Evolutionary conservation across 2,113 vertebrate species (phyloP), one percentile per base, ranked within the genome.

Genomic region (Ammodytes dubius): DNA sequence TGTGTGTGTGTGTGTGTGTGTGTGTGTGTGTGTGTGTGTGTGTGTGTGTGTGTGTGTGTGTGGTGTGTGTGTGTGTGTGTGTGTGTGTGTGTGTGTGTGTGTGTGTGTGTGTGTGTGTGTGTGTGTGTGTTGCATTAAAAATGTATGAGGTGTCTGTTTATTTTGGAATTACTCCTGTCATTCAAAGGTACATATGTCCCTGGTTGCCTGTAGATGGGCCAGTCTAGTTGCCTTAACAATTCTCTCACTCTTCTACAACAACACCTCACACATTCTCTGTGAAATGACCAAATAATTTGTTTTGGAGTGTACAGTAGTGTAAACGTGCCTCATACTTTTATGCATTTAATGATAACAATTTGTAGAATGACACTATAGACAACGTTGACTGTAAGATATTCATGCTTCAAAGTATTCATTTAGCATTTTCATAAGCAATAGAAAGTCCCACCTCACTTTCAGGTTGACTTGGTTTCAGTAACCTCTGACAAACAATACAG

Each of bases 131-230:
- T 87, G 70, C 49, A 79, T 87, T 73, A 91, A 88, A 82, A 40
- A 91, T 94, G 70, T 67, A 92, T 89, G 71, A 87, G 68, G 82
- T 70, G 64, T 79, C 73, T 90, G 77, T 89, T 90, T 88, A 80
- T 89, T 27, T 81, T 81, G 72, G 75, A 71, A 84, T 80, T 80
- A 87, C 70, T 77, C 63, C 19, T 81, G 82, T 88, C 87, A 83
- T 88, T 88, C 75, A 86, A 67, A 85, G 12, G 71, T 40, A 37
- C 7, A 0, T 58, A 17, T 47, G 45, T 74, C 61, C n/a, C 65
- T 50, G 5, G 58, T 76, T 79, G 47, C 17, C 45, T 68, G 69
- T 66, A 49, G 56, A 56, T 42, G 14, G 7, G 35, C 15, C 3
- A 14, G 10, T 70, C 11, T 78, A 27, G 45, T 46, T 67, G 45